phyloP scores from a whole-genome alignment of 2,888 invertebrate genomes.

The Coelopa pilipes region DNA sequence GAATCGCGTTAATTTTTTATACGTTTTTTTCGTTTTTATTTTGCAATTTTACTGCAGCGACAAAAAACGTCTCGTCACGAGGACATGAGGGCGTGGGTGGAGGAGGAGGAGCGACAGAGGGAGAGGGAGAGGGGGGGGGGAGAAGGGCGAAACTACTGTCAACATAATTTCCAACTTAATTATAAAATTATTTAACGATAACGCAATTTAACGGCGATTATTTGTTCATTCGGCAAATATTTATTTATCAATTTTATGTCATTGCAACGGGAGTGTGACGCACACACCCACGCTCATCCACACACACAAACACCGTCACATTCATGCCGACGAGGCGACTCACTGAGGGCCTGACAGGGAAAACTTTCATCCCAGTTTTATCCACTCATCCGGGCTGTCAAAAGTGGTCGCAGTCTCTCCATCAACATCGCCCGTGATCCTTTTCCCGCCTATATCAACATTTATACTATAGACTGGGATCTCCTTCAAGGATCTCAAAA shows the following conservation, averaged over 20 bases:
- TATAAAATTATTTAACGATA: conserved; percentile 62
- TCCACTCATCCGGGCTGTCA: too few relatives aligned
- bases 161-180: conserved; percentile 48
- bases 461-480: too few relatives aligned
- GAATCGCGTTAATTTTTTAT: neutral
- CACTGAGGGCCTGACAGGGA: too few relatives aligned
- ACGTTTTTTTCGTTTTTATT: too few relatives aligned
- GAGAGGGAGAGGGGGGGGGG: neutral
- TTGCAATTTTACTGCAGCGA: neutral
- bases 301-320: too few relatives aligned
- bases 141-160: conserved; percentile 25
- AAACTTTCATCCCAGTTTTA: too few relatives aligned
- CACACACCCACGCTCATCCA: neutral
- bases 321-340: too few relatives aligned
- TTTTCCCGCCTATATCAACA: too few relatives aligned
- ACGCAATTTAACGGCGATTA: conserved; percentile 63
- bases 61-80: neutral
- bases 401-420: too few relatives aligned
- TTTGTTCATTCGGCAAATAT: conserved; percentile 56
- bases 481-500: too few relatives aligned
- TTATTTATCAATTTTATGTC: conserved; percentile 55
- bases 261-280: conserved; percentile 16
- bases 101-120: neutral
- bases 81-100: neutral
- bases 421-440: too few relatives aligned